Evolutionary conservation across 2,888 invertebrate species (phyloP).

Genomic region (Mantis religiosa): DNA sequence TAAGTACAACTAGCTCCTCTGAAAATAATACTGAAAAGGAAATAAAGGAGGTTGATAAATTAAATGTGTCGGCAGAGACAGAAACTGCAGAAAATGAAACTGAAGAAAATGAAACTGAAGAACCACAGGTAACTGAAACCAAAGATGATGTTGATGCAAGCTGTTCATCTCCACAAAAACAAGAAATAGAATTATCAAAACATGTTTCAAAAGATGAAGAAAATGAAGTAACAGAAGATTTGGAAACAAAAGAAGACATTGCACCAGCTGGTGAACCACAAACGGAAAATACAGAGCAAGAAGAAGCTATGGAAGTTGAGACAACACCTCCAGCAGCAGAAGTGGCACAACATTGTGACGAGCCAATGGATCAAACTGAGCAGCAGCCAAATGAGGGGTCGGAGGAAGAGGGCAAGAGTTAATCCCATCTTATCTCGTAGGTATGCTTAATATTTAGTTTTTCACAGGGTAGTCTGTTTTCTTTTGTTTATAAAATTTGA

Average conservation of each 20-base stretch:
- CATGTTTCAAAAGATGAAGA: slow-evolving; percentile 17
- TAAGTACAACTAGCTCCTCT: not conserved
- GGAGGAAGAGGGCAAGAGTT: slow-evolving; percentile 27
- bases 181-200: not conserved
- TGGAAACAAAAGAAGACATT: slow-evolving; percentile 34
- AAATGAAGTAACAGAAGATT: slow-evolving; percentile 21
- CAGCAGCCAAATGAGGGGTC: slow-evolving; percentile 19
- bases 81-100: not conserved
- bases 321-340: not conserved
- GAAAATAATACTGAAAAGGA: not conserved
- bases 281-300: slow-evolving; percentile 30
- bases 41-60: not conserved
- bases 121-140: not conserved
- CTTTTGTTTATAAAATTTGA: too few relatives aligned
- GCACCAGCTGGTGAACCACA: slow-evolving; percentile 33
- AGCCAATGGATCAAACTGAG: slow-evolving; percentile 33
- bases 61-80: not conserved
- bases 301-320: slow-evolving; percentile 33
- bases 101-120: not conserved
- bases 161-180: not conserved
- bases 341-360: slow-evolving; percentile 31
- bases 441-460: not conserved
- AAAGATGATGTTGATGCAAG: not conserved
- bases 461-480: too few relatives aligned
- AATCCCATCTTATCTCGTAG: slow-evolving; percentile 20